Base-by-base conservation (phyloP, 2,888 invertebrate species). In the Pasiphila rectangulata region DNA sequence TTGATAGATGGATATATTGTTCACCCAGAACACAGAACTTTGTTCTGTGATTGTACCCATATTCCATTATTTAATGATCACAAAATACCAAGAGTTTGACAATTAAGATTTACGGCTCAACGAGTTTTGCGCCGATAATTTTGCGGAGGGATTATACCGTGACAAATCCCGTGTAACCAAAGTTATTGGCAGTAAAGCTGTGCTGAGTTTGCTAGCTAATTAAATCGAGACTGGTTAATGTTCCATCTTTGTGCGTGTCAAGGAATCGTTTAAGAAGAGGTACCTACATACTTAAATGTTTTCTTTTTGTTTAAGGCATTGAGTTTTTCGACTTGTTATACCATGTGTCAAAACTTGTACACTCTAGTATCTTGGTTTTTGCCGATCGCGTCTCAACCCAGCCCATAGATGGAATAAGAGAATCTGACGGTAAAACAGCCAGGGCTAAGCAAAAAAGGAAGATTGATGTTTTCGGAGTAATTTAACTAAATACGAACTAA, bases 51-150 rank as follows among this genome's bases (percentile, higher is more conserved):
- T n/a, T n/a, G n/a, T n/a, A n/a, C n/a, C n/a, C 19, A 7, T 7
- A 12, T 13, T 12, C 12, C 7, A 15, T 17, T 2, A 9, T 30
- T 32, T 32, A 32, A 32, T 10, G 32, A 29, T 39, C 24, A 39
- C 36, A 46, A 34, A 25, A 27, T 48, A 2, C 48, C 34, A 37
- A 51, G 49, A 52, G 47, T 56, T 53, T 56, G 59, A 63, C 61
- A 59, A 63, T 67, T 61, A 67, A 69, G 67, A 68, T 69, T 69
- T 69, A 67, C 63, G 67, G 69, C 48, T 52, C 57, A 57, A 40
- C 57, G 62, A 67, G 64, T 69, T 69, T 58, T 54, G 45, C 58
- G 57, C 57, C 69, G 56, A 66, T 67, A 67, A 68, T 66, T 67
- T 67, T 59, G 67, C 64, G 63, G 58, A 46, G 53, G 62, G 68